Evolutionary conservation across 2,888 invertebrate species (phyloP), one percentile per base, ranked within the genome.

Genomic region (Eupithecia insigniata): DNA sequence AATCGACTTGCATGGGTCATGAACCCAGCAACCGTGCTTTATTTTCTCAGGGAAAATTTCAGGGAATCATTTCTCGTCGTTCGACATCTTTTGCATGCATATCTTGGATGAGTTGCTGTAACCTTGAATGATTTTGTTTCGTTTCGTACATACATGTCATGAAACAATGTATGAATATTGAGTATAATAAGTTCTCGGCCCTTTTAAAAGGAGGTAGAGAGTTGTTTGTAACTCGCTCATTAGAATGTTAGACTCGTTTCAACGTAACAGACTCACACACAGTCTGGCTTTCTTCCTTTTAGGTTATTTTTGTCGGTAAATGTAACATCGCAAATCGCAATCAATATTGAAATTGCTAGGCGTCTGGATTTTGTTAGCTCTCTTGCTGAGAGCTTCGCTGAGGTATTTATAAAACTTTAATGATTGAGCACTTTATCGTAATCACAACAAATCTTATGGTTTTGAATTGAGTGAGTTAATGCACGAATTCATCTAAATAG

Each of bases 191-290:
- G 18, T 39, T 55, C 60, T 67, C 67, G 5, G 18, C n/a, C 12
- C 22, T 51, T 30, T 30, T 66, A 26, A 66, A 66, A 36, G 36
- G 58, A 39, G 22, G 18, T 14, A 55, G 58, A n/a, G 36, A 58
- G 67, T 60, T 58, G 58, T 58, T 67, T 60, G 36, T 67, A 26
- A 8, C 34, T 34, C 67, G 22, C 58, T 67, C 67, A 67, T 67
- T 67, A 67, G 36, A 67, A 58, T 67, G 30, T 60, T 58, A 16
- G 18, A 58, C 58, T 67, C 58, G 55, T 58, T 16, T 26, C 55
- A 66, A 34, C 51, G 51, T 51, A 51, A 51, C n/a, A n/a, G n/a
- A n/a, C n/a, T 60, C 18, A 60, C 28, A 58, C 39, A 58, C 55
- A 36, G 67, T 66, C 46, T 66, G 6, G 60, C 18, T 60, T 60